Base-by-base conservation (phyloP, 2,113 vertebrate species). In the Hippocampus abdominalis region DNA sequence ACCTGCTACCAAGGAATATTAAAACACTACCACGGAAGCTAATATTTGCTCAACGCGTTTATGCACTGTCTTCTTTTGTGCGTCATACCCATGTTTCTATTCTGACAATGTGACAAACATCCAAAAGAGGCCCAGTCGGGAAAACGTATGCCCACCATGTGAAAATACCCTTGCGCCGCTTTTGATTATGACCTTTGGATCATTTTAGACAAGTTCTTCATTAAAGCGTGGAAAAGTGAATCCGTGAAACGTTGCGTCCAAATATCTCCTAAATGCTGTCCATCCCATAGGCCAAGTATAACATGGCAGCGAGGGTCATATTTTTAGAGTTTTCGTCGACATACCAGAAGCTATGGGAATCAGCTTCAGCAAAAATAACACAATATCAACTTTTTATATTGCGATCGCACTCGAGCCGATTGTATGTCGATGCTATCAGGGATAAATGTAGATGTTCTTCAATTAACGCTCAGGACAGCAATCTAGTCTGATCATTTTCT, bases 271-370 rank as follows among this genome's bases (percentile, higher is more conserved):
- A 74, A 89, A 86, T 74, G 80, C 77, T 78, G 68, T 74, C 69
- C 77, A 73, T 85, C 79, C 78, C 70, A 84, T 79, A 88, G 73
- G 83, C 87, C 88, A 89, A 90, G 76, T 78, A 85, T 66, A 90
- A 91, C 85, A 89, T 64, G 68, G 70, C 74, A 75, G 68, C 64
- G n/a, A 75, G 81, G 85, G 80, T 84, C 71, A 78, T 82, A 83
- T 90, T 90, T 87, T 86, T 75, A 82, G 86, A 90, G 79, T 84
- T 87, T 91, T 74, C 64, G 68, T 76, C 78, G 81, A 84, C 80
- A 80, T 87, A 85, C 83, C 84, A 90, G 81, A 76, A 80, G 76
- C 74, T 87, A 79, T 88, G 83, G 83, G 84, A 86, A 85, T 85
- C 57, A 2, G 77, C 69, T 77, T 79, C 67, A 84, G 82, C 56